phyloP scores from a whole-genome alignment of 2,888 invertebrate genomes.

The Andrena praecox region DNA sequence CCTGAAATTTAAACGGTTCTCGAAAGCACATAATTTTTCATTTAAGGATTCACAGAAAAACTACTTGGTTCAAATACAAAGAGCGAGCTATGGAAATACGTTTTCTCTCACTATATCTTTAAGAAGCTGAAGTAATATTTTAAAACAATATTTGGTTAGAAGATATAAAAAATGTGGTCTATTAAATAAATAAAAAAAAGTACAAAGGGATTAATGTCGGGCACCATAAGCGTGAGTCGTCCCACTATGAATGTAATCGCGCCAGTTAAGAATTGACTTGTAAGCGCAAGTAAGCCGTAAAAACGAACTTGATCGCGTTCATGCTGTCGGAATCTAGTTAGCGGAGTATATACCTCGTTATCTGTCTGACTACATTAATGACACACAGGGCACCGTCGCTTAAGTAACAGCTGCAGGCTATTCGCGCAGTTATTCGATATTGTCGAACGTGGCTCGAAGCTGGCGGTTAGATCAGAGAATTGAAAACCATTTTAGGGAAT shows the following conservation, averaged over 20 bases:
- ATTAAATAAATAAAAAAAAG: not conserved
- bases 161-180: not conserved
- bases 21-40: too few relatives aligned
- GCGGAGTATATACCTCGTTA: constrained; percentile 28
- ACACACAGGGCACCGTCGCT: constrained; percentile 43
- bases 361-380: constrained; percentile 49
- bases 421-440: constrained; percentile 32
- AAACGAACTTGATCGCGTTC: constrained; percentile 2
- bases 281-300: constrained; percentile 14
- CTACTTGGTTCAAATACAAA: too few relatives aligned
- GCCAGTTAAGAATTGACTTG: constrained; percentile 1
- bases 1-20: too few relatives aligned
- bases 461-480: constrained; percentile 35
- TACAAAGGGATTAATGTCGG: not conserved
- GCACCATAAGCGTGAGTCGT: not conserved
- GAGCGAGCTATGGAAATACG: too few relatives aligned
- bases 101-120: not conserved
- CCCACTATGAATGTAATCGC: not conserved
- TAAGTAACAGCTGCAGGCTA: constrained; percentile 52
- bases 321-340: constrained; percentile 34
- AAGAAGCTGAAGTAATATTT: not conserved
- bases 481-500: constrained; percentile 59
- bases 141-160: not conserved
- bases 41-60: too few relatives aligned
- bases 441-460: constrained; percentile 44